A percentile compares a stretch with the other conserved stretches of the same genome.
These are phyloP conservation scores for Zaprionus nigranus DNA, from an alignment of 1,140 invertebrate species.

Conservation along the genomic window DNA sequence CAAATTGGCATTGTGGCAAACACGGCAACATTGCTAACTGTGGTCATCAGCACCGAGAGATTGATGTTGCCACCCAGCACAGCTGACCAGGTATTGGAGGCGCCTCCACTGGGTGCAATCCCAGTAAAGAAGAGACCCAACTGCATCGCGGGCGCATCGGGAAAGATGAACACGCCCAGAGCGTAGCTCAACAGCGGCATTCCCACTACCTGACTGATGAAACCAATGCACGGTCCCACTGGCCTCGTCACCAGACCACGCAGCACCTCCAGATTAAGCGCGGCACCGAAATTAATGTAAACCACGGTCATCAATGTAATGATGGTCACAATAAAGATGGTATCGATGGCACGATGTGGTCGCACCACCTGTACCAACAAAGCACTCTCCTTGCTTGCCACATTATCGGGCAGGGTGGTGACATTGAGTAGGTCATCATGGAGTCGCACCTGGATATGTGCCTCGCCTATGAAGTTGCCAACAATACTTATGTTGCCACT, in stretches of 20 bases:
- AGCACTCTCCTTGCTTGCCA: slow-evolving; percentile 39
- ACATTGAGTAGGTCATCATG: slow-evolving; percentile 36
- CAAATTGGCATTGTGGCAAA: slow-evolving; percentile 98
- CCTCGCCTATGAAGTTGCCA: slow-evolving; percentile 64
- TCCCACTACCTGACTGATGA: slow-evolving; percentile 92
- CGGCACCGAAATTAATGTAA: slow-evolving; percentile 97
- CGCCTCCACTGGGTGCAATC: slow-evolving; percentile 95
- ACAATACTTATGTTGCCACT: slow-evolving; percentile 48
- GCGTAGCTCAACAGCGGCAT: slow-evolving; percentile 95
- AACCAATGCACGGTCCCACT: slow-evolving; percentile 92
- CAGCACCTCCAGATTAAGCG: slow-evolving; percentile 91
- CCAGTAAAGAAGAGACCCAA: slow-evolving; percentile 96
- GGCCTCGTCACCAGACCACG: slow-evolving; percentile 90
- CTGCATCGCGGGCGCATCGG: slow-evolving; percentile 88
- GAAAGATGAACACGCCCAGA: slow-evolving; percentile 90
- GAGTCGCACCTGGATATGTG: slow-evolving; percentile 55
- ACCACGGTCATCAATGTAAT: slow-evolving; percentile 92
- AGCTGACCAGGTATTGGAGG: slow-evolving; percentile 98
- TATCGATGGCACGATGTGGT: slow-evolving; percentile 88
- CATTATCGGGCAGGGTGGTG: slow-evolving; percentile 42
- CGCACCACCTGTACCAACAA: slow-evolving; percentile 87
- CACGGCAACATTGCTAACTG: slow-evolving; percentile 93
- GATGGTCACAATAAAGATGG: slow-evolving; percentile 91
- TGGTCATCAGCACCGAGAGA: slow-evolving; percentile 96
- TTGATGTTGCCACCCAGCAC: slow-evolving; percentile 94